These are phyloP conservation scores for cattle (Bos taurus) DNA, from an alignment of 2,113 vertebrate species.

Conservation along the genomic window ARS-UCD2.0 NC_037328.1:102753501-102754000, in stretches of 20 bases:
- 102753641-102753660: neutral
- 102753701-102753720: neutral
- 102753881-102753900: neutral
- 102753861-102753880: neutral
- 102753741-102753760: neutral
- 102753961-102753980: neutral
- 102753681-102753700: neutral
- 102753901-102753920: neutral
- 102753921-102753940: neutral
- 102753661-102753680: neutral
- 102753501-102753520: neutral
- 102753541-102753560: neutral
- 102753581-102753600: neutral
- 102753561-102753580: neutral
- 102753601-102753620: neutral
- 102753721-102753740: neutral
- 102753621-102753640: neutral
- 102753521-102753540: neutral
- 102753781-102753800: neutral
- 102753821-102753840: neutral
- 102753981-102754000: neutral
- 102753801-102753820: neutral
- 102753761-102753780: neutral
- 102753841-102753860: neutral
- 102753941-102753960: neutral